A percentile compares a stretch with the other conserved stretches of the same genome.
These are phyloP conservation scores for Pycnonotus jocosus DNA, from an alignment of 2,113 vertebrate species.

Conservation along the genomic window DNA sequence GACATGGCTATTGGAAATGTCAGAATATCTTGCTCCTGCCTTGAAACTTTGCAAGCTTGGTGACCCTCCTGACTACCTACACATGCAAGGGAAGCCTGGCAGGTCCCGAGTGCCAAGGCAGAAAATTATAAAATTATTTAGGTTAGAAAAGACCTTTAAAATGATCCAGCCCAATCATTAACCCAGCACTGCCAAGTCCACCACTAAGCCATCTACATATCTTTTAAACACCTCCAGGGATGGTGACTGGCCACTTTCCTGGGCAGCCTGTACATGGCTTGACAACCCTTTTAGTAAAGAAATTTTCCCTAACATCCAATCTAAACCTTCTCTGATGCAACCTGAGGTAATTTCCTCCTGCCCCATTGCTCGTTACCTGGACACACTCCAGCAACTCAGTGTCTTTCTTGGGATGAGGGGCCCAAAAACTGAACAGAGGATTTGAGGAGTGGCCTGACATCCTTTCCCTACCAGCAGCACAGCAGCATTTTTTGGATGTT, in stretches of 20 bases:
- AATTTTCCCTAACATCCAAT: neutral
- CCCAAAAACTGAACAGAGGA: neutral
- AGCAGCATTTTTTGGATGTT: neutral
- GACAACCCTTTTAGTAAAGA: neutral
- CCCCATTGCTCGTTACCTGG: neutral
- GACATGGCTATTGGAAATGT: neutral
- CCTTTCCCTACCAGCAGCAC: neutral
- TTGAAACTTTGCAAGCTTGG: neutral
- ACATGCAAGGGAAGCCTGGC: neutral
- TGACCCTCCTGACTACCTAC: neutral
- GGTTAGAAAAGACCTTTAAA: neutral
- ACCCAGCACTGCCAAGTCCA: neutral
- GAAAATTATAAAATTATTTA: neutral
- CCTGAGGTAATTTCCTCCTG: neutral
- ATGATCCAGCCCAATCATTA: neutral
- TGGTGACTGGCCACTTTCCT: neutral
- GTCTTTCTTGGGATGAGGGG: neutral
- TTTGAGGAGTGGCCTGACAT: neutral
- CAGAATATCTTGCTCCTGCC: neutral
- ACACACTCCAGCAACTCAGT: neutral
- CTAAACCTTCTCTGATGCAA: neutral
- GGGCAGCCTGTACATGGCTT: neutral
- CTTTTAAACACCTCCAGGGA: neutral
- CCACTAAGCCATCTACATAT: too few relatives aligned
- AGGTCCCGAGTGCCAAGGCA: neutral